Evolutionary conservation across 2,888 invertebrate species (phyloP).

Genomic region (Rhimphoctona megacephalus): DNA sequence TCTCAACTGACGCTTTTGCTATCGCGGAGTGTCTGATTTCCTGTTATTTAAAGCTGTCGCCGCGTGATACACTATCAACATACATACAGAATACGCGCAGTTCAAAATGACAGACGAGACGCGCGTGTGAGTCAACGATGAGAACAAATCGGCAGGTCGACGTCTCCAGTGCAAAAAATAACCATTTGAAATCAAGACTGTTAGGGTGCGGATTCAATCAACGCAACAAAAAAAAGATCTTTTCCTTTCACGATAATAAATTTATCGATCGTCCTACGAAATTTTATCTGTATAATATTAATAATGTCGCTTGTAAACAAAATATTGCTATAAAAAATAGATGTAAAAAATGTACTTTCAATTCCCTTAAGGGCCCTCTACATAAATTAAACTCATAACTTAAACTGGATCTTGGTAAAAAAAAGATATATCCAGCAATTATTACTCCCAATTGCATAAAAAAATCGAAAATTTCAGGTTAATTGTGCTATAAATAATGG

Average conservation of each 20-base stretch:
- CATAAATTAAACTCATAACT: too few species aligned
- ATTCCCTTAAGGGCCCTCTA: not conserved
- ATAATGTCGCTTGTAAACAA: not conserved
- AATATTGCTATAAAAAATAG: not conserved
- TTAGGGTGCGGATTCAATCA: conserved; percentile 2
- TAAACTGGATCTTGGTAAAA: too few species aligned
- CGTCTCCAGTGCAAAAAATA: not conserved
- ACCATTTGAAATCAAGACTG: conserved; percentile 3
- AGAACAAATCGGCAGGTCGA: conserved; percentile 32
- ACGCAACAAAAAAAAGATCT: not conserved
- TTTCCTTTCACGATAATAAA: not conserved
- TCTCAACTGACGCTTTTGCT: conserved; percentile 7
- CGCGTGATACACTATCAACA: conserved; percentile 29
- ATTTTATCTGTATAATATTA: not conserved
- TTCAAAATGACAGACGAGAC: conserved; percentile 29
- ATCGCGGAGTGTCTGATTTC: conserved; percentile 76
- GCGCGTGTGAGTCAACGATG: conserved; percentile 48
- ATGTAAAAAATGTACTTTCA: not conserved
- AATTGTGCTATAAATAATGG: too few species aligned
- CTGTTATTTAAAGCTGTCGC: conserved; percentile 72
- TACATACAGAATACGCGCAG: not conserved
- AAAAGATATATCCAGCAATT: too few species aligned
- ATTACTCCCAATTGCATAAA: too few species aligned
- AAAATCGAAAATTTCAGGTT: too few species aligned
- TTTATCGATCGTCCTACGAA: not conserved